A percentile compares a stretch with the other conserved stretches of the same genome.
These are phyloP conservation scores for Keiferia lycopersicella DNA, from an alignment of 2,888 invertebrate genomes.

Conservation along the genomic window DNA sequence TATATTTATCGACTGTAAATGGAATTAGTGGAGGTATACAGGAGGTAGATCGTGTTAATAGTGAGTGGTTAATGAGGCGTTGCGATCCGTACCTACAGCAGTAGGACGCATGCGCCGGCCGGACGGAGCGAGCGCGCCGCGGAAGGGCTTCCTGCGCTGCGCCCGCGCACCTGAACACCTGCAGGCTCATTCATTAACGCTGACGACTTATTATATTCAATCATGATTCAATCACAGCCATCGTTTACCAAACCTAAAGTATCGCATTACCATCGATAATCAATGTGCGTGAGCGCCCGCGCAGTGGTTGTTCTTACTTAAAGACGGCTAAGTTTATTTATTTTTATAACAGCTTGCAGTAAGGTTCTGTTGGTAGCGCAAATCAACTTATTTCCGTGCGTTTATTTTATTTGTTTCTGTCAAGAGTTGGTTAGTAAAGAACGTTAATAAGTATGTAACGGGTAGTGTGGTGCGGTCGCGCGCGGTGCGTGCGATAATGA, in stretches of 20 bases:
- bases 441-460: not conserved
- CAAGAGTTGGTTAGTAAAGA: not conserved
- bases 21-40: not conserved
- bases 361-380: too few species aligned
- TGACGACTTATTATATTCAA: slow-evolving; percentile 24
- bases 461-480: slow-evolving; percentile 1
- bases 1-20: not conserved
- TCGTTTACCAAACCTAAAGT: slow-evolving; percentile 10
- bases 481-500: slow-evolving; percentile 20
- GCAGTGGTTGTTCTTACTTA: not conserved
- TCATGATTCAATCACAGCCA: slow-evolving; percentile 3
- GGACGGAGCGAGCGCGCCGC: not conserved
- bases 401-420: not conserved
- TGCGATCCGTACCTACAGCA: too few species aligned
- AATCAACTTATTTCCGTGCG: too few species aligned
- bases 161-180: slow-evolving; percentile 20
- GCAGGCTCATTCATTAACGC: slow-evolving; percentile 23
- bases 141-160: slow-evolving; percentile 14
- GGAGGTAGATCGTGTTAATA: not conserved
- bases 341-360: too few species aligned
- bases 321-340: not conserved
- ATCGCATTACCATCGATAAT: slow-evolving; percentile 3
- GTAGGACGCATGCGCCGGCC: not conserved
- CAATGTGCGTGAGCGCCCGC: not conserved
- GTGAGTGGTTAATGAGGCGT: not conserved